These are phyloP conservation scores for Anthoptus insignis DNA, from an alignment of 2,888 invertebrate species.

Conservation along the genomic window DNA sequence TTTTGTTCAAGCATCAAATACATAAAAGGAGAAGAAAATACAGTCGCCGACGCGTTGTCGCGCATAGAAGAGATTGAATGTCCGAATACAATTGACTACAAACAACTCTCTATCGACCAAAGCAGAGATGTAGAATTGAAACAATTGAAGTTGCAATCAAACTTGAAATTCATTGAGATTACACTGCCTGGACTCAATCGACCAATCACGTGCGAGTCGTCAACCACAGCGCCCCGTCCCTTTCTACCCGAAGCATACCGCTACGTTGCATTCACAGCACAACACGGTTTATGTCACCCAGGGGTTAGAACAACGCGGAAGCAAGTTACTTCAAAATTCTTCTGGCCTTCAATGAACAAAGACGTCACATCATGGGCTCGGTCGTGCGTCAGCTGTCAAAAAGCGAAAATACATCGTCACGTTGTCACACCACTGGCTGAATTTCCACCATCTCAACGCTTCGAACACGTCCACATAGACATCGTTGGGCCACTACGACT, in stretches of 20 bases:
- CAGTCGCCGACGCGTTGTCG: no score
- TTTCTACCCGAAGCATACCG: neutral
- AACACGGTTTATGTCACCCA: neutral
- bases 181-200: neutral
- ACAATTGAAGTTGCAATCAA: neutral
- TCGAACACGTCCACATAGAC: neutral
- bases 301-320: neutral
- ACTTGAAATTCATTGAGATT: neutral
- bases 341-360: neutral
- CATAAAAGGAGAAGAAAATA: no score
- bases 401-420: neutral
- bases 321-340: neutral
- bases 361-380: neutral
- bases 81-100: no score
- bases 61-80: no score
- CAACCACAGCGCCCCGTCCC: neutral
- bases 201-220: neutral
- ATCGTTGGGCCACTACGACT: no score
- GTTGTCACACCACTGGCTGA: neutral
- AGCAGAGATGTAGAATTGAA: neutral
- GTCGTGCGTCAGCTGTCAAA: neutral
- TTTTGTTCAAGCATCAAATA: conserved; percentile 43
- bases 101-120: no score
- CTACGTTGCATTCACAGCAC: neutral
- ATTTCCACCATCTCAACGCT: neutral